Evolutionary conservation across 2,113 vertebrate genomes (phyloP).

Genomic region (Poicephalus gulielmi): DNA sequence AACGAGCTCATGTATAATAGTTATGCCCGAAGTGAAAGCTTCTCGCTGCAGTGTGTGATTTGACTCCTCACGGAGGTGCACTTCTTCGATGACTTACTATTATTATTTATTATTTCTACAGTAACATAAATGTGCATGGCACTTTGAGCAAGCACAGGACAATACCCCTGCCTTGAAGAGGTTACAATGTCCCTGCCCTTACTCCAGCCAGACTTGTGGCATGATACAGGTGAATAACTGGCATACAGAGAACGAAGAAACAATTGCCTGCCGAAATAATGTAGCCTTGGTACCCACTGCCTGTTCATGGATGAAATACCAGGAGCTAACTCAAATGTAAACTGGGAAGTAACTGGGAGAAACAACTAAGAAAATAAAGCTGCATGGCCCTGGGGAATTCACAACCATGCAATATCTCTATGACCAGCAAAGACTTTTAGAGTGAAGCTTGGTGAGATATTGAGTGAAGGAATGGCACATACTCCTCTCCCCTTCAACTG

Average conservation of each 20-base stretch:
- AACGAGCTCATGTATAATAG: slow-evolving; percentile 1
- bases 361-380: background rate
- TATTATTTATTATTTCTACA: background rate
- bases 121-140: background rate
- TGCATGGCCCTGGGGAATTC: background rate
- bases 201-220: background rate
- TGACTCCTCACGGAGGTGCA: background rate
- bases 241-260: background rate
- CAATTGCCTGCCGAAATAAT: background rate
- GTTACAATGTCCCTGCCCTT: background rate
- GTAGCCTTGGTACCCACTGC: background rate
- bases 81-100: background rate
- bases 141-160: background rate
- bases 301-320: background rate
- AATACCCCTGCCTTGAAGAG: background rate
- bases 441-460: background rate
- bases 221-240: background rate
- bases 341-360: background rate
- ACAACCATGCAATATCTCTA: background rate
- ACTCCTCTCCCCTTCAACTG: background rate
- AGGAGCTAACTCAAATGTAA: background rate
- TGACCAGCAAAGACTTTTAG: too few relatives aligned
- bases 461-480: background rate
- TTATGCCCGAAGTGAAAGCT: background rate
- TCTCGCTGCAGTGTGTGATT: background rate